Percentiles rank a stretch among this genome's conserved stretches.
Evolutionary conservation across 2,797 vertebrate species (phyloP).

Genomic region (Carcharodon carcharias): DNA sequence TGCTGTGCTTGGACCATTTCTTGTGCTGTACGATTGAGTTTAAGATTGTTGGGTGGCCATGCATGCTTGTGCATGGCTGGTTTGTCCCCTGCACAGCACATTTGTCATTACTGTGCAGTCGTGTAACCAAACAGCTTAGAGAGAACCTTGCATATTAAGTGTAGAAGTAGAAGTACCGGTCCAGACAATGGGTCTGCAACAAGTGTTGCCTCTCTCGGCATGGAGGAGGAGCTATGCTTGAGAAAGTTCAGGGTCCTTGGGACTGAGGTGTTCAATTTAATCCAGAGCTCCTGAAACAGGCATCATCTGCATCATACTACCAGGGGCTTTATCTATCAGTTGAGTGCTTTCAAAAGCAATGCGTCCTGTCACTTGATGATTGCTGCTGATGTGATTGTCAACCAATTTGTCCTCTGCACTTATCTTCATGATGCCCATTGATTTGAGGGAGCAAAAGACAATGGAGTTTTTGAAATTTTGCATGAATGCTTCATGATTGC

Average conservation of each 20-base stretch:
- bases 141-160: background rate
- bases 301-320: background rate
- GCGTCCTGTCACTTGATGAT: background rate
- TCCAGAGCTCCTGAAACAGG: background rate
- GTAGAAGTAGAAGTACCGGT: background rate
- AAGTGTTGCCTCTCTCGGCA: background rate
- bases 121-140: too few species aligned
- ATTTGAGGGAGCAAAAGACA: background rate
- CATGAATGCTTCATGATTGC: background rate
- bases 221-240: background rate
- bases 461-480: background rate
- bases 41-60: background rate
- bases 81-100: background rate
- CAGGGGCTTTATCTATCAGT: background rate
- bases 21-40: too few species aligned
- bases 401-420: background rate
- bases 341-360: background rate
- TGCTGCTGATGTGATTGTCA: background rate
- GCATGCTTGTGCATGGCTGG: background rate
- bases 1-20: background rate
- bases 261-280: background rate
- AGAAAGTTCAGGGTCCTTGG: background rate
- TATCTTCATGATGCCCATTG: background rate
- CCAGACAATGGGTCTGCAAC: background rate
- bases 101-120: background rate